phyloP scores from a whole-genome alignment of 2,113 vertebrate genomes.

The Semnopithecus entellus region DNA sequence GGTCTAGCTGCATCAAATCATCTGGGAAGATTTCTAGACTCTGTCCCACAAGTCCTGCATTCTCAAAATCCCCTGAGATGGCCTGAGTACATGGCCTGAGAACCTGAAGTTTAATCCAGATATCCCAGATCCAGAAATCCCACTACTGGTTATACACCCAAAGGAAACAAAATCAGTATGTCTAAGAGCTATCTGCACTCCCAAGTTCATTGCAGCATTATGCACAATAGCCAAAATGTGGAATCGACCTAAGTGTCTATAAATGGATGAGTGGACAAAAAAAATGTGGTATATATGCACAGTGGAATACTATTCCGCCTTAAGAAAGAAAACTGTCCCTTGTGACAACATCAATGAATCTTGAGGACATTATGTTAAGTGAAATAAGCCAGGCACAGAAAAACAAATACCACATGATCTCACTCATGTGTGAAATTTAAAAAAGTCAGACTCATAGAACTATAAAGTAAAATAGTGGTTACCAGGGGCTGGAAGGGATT shows the following conservation, averaged over 20 bases:
- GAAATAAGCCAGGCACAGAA: neutral
- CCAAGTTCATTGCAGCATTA: neutral
- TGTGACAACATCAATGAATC: neutral
- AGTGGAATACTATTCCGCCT: neutral
- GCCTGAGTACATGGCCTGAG: neutral
- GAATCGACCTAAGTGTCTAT: neutral
- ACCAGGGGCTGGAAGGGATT: neutral
- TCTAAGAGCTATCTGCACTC: neutral
- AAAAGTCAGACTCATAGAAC: neutral
- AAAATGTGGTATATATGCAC: neutral
- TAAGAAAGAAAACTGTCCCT: neutral
- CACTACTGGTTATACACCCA: neutral
- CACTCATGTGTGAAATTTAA: neutral
- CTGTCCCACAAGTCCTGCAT: neutral
- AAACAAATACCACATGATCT: neutral
- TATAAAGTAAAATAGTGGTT: neutral
- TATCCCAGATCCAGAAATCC: neutral
- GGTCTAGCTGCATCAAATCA: neutral
- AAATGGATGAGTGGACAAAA: neutral
- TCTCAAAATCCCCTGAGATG: neutral
- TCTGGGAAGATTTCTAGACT: neutral
- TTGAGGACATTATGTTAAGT: neutral
- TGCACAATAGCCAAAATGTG: neutral
- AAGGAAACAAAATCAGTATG: neutral
- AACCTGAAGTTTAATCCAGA: neutral